Evolutionary conservation across 2,797 vertebrate genomes (phyloP), one percentile per base, ranked within the genome.

Genomic region (Fistularia tabacaria): DNA sequence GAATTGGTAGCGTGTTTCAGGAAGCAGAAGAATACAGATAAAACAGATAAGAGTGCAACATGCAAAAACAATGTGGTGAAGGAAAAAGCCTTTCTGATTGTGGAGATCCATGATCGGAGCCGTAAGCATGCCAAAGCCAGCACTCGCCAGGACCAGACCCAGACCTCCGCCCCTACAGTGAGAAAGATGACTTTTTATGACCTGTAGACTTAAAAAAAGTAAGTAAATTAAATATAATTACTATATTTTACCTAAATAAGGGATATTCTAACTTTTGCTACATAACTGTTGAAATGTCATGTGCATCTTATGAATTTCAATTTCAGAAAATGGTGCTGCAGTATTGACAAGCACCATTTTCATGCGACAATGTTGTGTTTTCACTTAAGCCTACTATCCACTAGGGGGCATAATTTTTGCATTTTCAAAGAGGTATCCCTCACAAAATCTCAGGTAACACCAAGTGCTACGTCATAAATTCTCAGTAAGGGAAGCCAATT

Each of bases 11-110:
- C 93, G 92, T 13, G 94, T 96, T 79, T 98, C 96, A 0, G 96
- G 97, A 82, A 99, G 90, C 79, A 99, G 91, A 50, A 98, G 92
- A 74, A 98, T 98, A 84, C 97, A 99, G 84, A 97, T 99, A 86
- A 98, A 98, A 88, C 97, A 99, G 88, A 99, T 97, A 62, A 99
- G 94, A 0, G 97, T 98, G 82, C 96, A 99, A 90, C 96, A 98
- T 88, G 97, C 95, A 0, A 99, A 99, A 85, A 99, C 97, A 61
- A 99, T 90, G 10, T 99, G 96, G 77, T 99, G 97, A 52, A 99
- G 92, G 84, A 99, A 99, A 79, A 97, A 99, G 57, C 97, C 97
- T 84, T 98, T 97, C 91, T 99, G 96, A 84, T 99, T 98, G 85
- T 98, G 96, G 15, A 99, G 93, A 69, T 99, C 96, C 88, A 99